A percentile compares a stretch with the other conserved stretches of the same genome.
Evolutionary conservation across 2,797 vertebrate species (phyloP).

Genomic region (Champsocephalus esox): DNA sequence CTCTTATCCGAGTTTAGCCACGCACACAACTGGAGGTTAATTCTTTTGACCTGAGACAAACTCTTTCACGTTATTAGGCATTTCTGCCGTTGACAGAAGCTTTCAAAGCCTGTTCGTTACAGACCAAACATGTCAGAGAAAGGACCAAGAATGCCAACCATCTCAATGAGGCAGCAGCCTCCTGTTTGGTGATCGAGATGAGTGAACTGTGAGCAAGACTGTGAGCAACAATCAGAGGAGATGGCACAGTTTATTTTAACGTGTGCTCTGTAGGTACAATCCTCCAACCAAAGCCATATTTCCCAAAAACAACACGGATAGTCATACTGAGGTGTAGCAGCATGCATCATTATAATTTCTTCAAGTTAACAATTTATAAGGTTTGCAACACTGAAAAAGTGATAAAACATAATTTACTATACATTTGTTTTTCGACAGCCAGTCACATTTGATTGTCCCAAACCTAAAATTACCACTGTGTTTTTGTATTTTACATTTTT

Average conservation of each 20-base stretch:
- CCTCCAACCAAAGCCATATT: too few species aligned
- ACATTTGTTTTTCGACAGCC: neutral
- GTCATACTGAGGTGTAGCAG: neutral
- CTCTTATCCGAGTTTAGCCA: constrained; percentile 76
- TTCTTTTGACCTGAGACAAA: constrained; percentile 81
- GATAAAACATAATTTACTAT: neutral
- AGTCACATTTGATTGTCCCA: neutral
- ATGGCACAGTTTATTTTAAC: constrained; percentile 6
- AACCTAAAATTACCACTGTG: neutral
- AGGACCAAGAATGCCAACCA: constrained; percentile 74
- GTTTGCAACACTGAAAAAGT: neutral
- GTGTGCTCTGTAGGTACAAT: neutral
- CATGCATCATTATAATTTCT: neutral
- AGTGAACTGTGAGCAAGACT: constrained; percentile 36
- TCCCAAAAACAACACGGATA: neutral
- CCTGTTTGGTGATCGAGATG: constrained; percentile 58
- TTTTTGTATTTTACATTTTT: neutral
- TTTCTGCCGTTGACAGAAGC: constrained; percentile 77
- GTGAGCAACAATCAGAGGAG: neutral
- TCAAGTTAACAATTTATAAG: neutral
- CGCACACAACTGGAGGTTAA: constrained; percentile 79
- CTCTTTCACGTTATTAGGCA: constrained; percentile 74
- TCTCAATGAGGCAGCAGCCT: constrained; percentile 55
- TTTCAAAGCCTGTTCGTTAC: constrained; percentile 79
- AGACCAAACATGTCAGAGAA: constrained; percentile 76